Conservation (phyloP, 1,140 invertebrate species). For the Drosophila nigrodunni region DNA sequence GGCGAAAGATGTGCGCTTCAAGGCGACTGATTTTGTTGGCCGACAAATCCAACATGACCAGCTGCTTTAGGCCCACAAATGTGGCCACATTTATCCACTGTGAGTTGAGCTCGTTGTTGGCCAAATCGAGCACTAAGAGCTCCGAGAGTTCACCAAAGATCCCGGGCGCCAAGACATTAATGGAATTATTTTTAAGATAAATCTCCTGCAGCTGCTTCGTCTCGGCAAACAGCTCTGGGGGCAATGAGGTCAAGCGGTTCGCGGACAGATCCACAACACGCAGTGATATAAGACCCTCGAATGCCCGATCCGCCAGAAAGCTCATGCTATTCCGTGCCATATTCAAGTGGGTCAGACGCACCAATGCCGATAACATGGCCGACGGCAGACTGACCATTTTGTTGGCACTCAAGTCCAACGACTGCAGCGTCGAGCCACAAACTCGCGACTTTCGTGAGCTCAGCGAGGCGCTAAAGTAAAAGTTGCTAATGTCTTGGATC, state of each 20-base stretch:
- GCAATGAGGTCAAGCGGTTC: constrained; percentile 92
- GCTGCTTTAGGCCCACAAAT: constrained; percentile 91
- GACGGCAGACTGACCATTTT: constrained; percentile 92
- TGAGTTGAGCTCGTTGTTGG: constrained; percentile 93
- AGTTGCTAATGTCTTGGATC: constrained; percentile 90
- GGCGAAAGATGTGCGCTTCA: constrained; percentile 91
- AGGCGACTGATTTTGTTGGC: constrained; percentile 92
- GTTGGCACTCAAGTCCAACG: constrained; percentile 93
- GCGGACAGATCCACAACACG: constrained; percentile 91
- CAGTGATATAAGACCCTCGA: constrained; percentile 91
- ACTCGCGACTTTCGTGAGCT: constrained; percentile 86
- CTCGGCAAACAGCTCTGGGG: constrained; percentile 92
- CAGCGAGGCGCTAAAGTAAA: constrained; percentile 89
- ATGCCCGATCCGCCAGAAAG: constrained; percentile 91
- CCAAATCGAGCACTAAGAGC: constrained; percentile 92
- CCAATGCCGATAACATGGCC: constrained; percentile 90
- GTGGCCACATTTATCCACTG: constrained; percentile 95
- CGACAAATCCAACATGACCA: constrained; percentile 93
- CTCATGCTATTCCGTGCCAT: constrained; percentile 90
- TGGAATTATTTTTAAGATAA: constrained; percentile 93
- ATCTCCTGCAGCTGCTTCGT: constrained; percentile 92
- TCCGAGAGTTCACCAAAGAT: constrained; percentile 93
- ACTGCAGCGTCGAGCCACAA: constrained; percentile 89
- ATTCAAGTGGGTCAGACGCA: constrained; percentile 88
- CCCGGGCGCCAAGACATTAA: constrained; percentile 93